A percentile compares a stretch with the other conserved stretches of the same genome.
Evolutionary conservation across 2,888 invertebrate species (phyloP).

Genomic region (Achlya flavicornis): DNA sequence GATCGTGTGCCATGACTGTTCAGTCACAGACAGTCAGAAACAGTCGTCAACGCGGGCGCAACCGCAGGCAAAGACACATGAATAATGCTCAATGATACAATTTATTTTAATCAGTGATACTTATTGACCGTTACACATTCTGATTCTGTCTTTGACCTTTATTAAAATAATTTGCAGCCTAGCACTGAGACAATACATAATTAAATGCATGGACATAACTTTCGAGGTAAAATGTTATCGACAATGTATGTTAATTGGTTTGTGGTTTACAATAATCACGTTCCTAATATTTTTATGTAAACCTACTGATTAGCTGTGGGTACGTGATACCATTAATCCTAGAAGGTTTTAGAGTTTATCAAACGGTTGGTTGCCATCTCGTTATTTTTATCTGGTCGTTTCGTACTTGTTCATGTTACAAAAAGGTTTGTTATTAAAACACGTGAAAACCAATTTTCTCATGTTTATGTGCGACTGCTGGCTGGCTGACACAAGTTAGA

Average conservation of each 20-base stretch:
- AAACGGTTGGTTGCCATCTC: background rate
- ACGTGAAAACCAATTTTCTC: background rate
- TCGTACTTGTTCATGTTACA: background rate
- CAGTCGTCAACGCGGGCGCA: background rate
- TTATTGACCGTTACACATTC: slow-evolving; percentile 3
- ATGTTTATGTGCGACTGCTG: background rate
- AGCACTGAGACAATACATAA: slow-evolving; percentile 5
- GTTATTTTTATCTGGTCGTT: background rate
- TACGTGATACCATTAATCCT: background rate
- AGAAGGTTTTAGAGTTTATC: background rate
- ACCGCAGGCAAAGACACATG: background rate
- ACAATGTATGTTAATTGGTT: background rate
- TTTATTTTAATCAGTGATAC: background rate
- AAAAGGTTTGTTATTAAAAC: background rate
- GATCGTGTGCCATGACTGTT: no score
- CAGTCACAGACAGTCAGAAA: background rate
- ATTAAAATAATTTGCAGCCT: slow-evolving; percentile 3
- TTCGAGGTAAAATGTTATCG: slow-evolving; percentile 4
- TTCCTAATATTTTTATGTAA: background rate
- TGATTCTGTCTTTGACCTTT: background rate
- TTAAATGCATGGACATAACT: slow-evolving; percentile 3
- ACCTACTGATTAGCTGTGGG: no score
- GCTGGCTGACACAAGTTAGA: background rate
- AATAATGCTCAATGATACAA: background rate
- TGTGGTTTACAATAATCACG: background rate